Percentiles rank a stretch among this genome's conserved stretches.
Conservation (phyloP, 2,888 invertebrate genomes). For the Papilio protenor region DNA sequence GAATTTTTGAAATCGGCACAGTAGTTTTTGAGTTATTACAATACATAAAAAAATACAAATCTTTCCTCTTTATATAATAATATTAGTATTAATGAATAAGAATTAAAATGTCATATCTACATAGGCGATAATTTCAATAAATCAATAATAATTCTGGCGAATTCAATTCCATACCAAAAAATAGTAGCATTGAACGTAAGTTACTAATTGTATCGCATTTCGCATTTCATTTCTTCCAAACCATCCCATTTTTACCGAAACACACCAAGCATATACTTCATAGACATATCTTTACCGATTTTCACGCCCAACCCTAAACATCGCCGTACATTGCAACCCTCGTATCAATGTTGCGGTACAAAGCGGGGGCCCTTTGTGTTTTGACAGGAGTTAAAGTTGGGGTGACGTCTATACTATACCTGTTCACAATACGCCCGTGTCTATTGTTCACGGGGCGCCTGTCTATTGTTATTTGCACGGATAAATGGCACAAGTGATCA, state of each 20-base stretch:
- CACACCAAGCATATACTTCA: not conserved
- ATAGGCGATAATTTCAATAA: too few relatives aligned
- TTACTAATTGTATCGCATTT: too few relatives aligned
- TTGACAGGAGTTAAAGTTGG: constrained; percentile 80
- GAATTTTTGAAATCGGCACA: too few relatives aligned
- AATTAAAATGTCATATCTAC: too few relatives aligned
- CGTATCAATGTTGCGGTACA: constrained; percentile 71
- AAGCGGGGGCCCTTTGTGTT: constrained; percentile 66
- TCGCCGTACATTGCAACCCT: constrained; percentile 60
- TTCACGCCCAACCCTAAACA: constrained; percentile 41
- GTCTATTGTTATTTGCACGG: constrained; percentile 48
- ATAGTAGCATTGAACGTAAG: too few relatives aligned
- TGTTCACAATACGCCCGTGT: constrained; percentile 56
- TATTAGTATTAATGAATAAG: too few relatives aligned
- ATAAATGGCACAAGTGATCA: constrained; percentile 23
- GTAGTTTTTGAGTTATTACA: too few relatives aligned
- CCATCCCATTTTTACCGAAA: not conserved
- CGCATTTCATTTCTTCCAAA: not conserved
- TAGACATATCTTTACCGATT: constrained; percentile 22
- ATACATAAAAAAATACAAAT: too few relatives aligned
- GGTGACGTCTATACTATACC: constrained; percentile 61
- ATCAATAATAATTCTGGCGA: too few relatives aligned
- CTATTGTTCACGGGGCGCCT: constrained; percentile 57
- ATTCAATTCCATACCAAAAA: too few relatives aligned
- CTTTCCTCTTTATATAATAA: too few relatives aligned